Base-by-base conservation (phyloP, 1,140 invertebrate species). In the Papilio helenus region DNA sequence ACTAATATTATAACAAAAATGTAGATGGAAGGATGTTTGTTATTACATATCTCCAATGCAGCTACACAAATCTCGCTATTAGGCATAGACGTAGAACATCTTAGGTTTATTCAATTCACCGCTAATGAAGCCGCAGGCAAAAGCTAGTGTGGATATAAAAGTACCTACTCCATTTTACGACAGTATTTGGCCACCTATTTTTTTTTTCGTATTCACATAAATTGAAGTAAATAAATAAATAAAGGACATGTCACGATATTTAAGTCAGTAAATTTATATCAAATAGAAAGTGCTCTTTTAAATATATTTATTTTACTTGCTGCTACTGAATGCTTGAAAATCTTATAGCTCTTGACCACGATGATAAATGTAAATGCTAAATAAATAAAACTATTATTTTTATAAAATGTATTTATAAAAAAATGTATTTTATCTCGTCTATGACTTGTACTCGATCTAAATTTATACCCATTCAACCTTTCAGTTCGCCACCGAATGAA, bases 401-500 rank as follows among this genome's bases (percentile, higher is more conserved):
- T 16, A 73, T 18, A 4, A 44, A 65, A n/a, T n/a, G n/a, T n/a
- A n/a, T n/a, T n/a, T n/a, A n/a, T n/a, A 34, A 26, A 71, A 68
- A 9, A 29, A 72, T 20, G 81, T 73, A 61, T 79, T 23, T 61
- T 14, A 71, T 58, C 29, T 34, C 34, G 81, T 80, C 82, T 84
- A n/a, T 82, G 16, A 80, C 76, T 88, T 93, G 68, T 23, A 81
- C 89, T 87, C 87, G 20, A 76, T 83, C 61, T 68, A 51, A 85
- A 83, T 83, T 90, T 90, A 88, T 89, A 91, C 84, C 89, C 91
- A 92, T 91, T 93, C 88, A 91, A 87, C 86, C 89, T 89, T 88
- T 91, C 83, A 79, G 85, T 81, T 87, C 88, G 85, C 85, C 86
- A 89, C 83, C 86, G 88, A 92, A 91, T 92, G 87, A 93, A 91